Evolutionary conservation across 1,140 invertebrate genomes (phyloP).

Genomic region (Pogonognathellus flavescens): DNA sequence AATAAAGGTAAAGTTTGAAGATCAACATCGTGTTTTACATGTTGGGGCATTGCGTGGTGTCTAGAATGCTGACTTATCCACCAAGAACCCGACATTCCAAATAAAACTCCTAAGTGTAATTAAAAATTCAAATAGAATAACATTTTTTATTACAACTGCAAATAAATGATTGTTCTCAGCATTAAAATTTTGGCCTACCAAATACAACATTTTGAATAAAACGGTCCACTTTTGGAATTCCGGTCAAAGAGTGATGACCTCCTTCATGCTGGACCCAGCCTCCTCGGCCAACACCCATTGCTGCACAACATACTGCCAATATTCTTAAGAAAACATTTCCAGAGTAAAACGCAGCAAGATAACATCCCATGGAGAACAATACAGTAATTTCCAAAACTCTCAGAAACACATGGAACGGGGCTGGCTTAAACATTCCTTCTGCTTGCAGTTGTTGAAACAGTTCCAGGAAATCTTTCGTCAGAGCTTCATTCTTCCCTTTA

Average conservation of each 20-base stretch:
- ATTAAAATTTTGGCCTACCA: constrained; percentile 21
- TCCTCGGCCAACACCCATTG: not conserved
- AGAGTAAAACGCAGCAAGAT: not conserved
- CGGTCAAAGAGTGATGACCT: constrained; percentile 51
- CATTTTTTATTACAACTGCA: not conserved
- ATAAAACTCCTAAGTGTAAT: not conserved
- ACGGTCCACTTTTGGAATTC: constrained; percentile 35
- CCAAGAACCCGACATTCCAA: constrained; percentile 31
- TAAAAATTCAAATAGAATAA: not conserved
- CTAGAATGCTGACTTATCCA: constrained; percentile 39
- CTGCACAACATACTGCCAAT: not conserved
- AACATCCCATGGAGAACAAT: not conserved
- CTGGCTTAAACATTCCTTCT: constrained; percentile 29
- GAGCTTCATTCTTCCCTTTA: not conserved
- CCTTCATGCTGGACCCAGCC: constrained; percentile 51
- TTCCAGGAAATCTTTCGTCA: constrained; percentile 10
- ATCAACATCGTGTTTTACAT: constrained; percentile 46
- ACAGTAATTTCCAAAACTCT: constrained; percentile 4
- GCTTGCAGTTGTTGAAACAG: not conserved
- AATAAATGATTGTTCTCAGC: not conserved
- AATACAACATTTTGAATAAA: constrained; percentile 49
- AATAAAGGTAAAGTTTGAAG: constrained; percentile 51
- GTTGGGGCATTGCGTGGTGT: constrained; percentile 57
- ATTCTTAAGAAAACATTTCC: not conserved
- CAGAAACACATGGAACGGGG: not conserved